Evolutionary conservation across 2,888 invertebrate species (phyloP).

Genomic region (Caenorhabditis virilis): DNA sequence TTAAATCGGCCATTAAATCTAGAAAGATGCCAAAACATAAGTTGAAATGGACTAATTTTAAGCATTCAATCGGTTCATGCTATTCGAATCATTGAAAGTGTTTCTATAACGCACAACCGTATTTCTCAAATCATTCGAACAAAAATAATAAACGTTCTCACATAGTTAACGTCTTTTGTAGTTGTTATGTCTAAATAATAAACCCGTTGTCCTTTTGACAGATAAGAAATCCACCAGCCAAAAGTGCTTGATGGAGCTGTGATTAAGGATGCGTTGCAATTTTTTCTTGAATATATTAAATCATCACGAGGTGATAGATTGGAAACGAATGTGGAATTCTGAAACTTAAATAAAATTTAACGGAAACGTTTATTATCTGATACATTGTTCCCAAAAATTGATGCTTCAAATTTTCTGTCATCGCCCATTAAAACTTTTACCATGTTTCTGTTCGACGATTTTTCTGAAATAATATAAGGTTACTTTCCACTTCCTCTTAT

Average conservation of each 20-base stretch:
- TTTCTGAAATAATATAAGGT: not conserved
- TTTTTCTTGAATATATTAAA: constrained; percentile 14
- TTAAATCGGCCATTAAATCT: too few relatives aligned
- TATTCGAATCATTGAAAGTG: too few relatives aligned
- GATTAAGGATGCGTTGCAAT: constrained; percentile 17
- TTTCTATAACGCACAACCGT: too few relatives aligned
- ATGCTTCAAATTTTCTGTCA: constrained; percentile 10
- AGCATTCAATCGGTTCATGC: too few relatives aligned
- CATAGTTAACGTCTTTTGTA: constrained; percentile 29
- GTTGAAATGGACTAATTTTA: too few relatives aligned
- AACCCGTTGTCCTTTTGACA: constrained; percentile 17
- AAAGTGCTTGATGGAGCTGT: constrained; percentile 26
- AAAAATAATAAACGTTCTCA: too few relatives aligned
- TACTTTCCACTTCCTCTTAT: not conserved
- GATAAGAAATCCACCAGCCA: constrained; percentile 30
- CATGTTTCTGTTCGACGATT: not conserved
- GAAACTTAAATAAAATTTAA: too few relatives aligned
- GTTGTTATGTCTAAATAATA: constrained; percentile 27
- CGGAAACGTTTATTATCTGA: too few relatives aligned
- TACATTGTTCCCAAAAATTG: constrained; percentile 8
- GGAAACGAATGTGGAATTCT: too few relatives aligned
- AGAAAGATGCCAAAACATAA: too few relatives aligned
- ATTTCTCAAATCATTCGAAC: too few relatives aligned
- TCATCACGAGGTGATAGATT: constrained; percentile 12
- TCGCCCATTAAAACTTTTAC: constrained; percentile 24